Conservation (phyloP, 1,140 invertebrate genomes). For the Pseudomyrmex flavicornis region DNA sequence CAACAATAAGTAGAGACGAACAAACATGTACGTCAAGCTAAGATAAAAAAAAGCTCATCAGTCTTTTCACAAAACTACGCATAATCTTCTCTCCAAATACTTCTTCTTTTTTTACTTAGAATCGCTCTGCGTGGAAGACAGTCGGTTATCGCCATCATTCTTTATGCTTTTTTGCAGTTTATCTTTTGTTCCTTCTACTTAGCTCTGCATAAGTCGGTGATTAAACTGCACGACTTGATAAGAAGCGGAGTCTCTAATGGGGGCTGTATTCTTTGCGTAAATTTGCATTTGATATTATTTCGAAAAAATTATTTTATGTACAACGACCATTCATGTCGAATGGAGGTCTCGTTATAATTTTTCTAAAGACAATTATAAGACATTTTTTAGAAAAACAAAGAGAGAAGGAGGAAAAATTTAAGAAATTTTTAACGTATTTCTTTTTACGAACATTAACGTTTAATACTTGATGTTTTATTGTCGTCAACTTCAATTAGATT, state of each 20-base stretch:
- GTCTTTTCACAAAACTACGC: background rate
- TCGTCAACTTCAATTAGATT: too few species aligned
- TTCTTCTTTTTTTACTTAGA: conserved; percentile 22
- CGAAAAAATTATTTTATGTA: conserved; percentile 27
- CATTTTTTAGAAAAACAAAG: too few species aligned
- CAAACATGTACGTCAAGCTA: too few species aligned
- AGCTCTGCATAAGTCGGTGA: conserved; percentile 35
- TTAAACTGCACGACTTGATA: conserved; percentile 17
- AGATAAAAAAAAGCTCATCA: conserved; percentile 8
- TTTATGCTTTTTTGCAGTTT: conserved; percentile 4
- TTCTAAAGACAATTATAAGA: too few species aligned
- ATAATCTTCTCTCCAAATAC: background rate
- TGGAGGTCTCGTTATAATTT: background rate
- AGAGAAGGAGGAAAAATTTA: too few species aligned
- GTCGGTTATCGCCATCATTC: conserved; percentile 27
- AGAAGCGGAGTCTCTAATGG: conserved; percentile 25
- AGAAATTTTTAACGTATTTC: too few species aligned
- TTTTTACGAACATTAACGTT: too few species aligned
- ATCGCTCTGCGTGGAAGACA: conserved; percentile 24
- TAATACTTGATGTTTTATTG: too few species aligned
- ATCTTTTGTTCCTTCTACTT: conserved; percentile 1
- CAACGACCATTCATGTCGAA: background rate
- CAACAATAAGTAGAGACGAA: too few species aligned
- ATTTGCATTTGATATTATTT: conserved; percentile 31
- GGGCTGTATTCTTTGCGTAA: conserved; percentile 18